Base-by-base conservation (phyloP, 2,888 invertebrate genomes). In the Agriotes lineatus region DNA sequence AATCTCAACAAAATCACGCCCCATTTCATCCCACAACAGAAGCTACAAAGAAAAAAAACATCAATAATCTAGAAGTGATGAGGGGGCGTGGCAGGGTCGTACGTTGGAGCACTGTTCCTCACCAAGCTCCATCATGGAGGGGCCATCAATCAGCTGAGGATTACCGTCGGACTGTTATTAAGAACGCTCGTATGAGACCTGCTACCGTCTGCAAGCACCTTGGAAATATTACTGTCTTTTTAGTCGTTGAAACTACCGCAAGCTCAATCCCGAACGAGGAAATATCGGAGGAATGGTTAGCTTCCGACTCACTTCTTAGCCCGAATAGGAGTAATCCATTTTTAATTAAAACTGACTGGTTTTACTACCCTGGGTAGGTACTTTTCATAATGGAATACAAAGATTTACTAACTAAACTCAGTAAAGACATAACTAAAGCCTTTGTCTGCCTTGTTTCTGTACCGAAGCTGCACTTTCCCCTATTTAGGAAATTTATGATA, bases 151-250 rank as follows among this genome's bases (percentile, higher is more conserved):
- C 83, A 82, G 81, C 70, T 76, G 74, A 77, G 83, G 83, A 83
- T 83, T 83, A 83, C 82, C 79, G 78, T 78, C 77, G 73, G 82
- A 82, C 82, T 80, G 83, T 83, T 83, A 83, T 83, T 83, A 82
- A 83, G 82, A 82, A 82, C 81, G 81, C 79, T 77, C 79, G 80
- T 80, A 81, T 80, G 80, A 77, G 79, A 78, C 78, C 77, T 72
- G 76, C 74, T 72, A 76, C 75, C 75, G 75, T 77, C 75, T 76
- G 79, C 76, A 72, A 74, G 73, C 77, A 77, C 75, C 76, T 77
- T 78, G 77, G 77, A 81, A 82, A 81, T 81, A 81, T 81, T 77
- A 76, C 79, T 79, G 79, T 78, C 77, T 79, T 77, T 77, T 69
- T 75, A 75, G 70, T 73, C 75, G 69, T 74, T 71, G 75, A 75